phyloP scores from a whole-genome alignment of 2,888 invertebrate species.

The Nomada flava region DNA sequence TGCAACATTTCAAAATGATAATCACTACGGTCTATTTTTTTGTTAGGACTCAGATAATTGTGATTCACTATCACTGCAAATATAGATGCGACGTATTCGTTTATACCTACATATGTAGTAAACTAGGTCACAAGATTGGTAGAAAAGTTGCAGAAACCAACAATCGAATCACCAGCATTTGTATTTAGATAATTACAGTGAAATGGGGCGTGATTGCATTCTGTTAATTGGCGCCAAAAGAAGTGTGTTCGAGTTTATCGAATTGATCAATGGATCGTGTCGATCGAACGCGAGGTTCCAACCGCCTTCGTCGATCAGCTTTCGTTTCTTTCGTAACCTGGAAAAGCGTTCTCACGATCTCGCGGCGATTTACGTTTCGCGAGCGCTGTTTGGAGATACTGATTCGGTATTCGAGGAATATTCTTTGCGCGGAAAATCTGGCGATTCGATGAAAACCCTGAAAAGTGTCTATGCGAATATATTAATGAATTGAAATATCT shows the following conservation, averaged over 20 bases:
- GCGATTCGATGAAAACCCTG: background rate
- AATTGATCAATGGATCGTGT: constrained; percentile 29
- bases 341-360: constrained; percentile 45
- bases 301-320: constrained; percentile 43
- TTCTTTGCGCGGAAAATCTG: background rate
- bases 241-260: background rate
- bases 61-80: too few species aligned
- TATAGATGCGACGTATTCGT: too few species aligned
- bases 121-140: background rate
- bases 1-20: too few species aligned
- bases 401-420: background rate
- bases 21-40: too few species aligned
- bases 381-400: background rate
- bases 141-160: background rate
- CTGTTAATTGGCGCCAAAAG: constrained; percentile 20
- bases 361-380: background rate
- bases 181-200: constrained; percentile 22
- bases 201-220: constrained; percentile 22
- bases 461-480: background rate
- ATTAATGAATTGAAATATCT: background rate
- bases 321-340: constrained; percentile 46
- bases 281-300: constrained; percentile 31
- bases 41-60: too few species aligned
- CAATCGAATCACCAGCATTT: background rate
- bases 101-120: too few species aligned